Conservation (phyloP, 1,140 invertebrate species). For the Drosophila tristis region DNA sequence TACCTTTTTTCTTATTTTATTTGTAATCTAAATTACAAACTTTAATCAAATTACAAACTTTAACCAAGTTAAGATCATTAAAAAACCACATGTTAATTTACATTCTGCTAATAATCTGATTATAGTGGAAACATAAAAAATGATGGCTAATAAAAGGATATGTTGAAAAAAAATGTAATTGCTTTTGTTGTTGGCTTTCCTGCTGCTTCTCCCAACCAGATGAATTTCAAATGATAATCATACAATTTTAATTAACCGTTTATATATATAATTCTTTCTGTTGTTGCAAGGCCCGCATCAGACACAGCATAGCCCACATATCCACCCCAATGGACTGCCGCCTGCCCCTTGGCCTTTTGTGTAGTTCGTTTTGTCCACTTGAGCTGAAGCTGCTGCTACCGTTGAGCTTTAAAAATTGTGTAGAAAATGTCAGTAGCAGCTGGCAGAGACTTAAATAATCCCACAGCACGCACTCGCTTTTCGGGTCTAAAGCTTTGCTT, state of each 20-base stretch:
- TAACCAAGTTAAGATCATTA: too few relatives aligned
- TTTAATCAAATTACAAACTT: too few relatives aligned
- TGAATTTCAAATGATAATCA: slow-evolving; percentile 60
- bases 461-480: neutral
- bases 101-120: too few relatives aligned
- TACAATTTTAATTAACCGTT: slow-evolving; percentile 71
- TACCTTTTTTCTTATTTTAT: neutral
- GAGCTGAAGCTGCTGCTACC: slow-evolving; percentile 8
- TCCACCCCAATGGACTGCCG: slow-evolving; percentile 19
- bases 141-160: too few relatives aligned
- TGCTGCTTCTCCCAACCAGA: slow-evolving; percentile 15
- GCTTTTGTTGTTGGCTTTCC: too few relatives aligned
- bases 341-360: slow-evolving; percentile 33
- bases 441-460: slow-evolving; percentile 36
- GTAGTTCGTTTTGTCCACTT: slow-evolving; percentile 38
- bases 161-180: too few relatives aligned
- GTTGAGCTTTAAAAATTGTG: slow-evolving; percentile 32
- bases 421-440: slow-evolving; percentile 47
- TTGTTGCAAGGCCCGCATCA: slow-evolving; percentile 28
- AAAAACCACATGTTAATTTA: too few relatives aligned
- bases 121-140: too few relatives aligned
- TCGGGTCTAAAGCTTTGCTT: neutral
- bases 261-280: slow-evolving; percentile 28
- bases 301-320: too few relatives aligned
- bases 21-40: neutral